These are phyloP conservation scores for Apoda limacodes DNA, from an alignment of 2,888 invertebrate genomes.

Conservation along the genomic window DNA sequence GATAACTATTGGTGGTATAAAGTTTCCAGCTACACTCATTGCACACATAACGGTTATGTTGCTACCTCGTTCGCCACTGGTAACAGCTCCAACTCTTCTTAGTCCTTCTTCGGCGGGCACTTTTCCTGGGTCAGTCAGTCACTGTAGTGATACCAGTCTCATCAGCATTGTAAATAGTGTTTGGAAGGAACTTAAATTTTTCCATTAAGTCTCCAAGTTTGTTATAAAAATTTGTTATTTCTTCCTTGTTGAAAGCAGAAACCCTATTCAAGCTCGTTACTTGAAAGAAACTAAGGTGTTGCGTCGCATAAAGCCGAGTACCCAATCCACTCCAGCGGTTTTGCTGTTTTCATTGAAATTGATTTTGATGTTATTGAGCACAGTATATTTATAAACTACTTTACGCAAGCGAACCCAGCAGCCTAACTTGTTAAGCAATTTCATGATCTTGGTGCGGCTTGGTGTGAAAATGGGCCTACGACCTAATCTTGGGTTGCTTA, in stretches of 20 bases:
- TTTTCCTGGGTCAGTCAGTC: constrained; percentile 25
- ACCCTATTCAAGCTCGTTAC: constrained; percentile 25
- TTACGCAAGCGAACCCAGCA: too few species aligned
- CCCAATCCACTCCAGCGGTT: not conserved
- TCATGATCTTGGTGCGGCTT: constrained; percentile 5
- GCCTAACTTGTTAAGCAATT: too few species aligned
- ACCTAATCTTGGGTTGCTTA: constrained; percentile 9
- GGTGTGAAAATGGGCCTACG: constrained; percentile 12
- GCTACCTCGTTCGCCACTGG: constrained; percentile 17
- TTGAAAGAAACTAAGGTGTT: constrained; percentile 18
- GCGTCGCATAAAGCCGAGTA: not conserved
- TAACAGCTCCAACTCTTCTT: constrained; percentile 29
- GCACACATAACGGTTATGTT: constrained; percentile 29
- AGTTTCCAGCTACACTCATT: constrained; percentile 30
- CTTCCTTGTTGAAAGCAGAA: constrained; percentile 24
- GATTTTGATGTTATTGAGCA: not conserved
- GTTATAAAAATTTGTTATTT: constrained; percentile 22
- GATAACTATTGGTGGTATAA: constrained; percentile 40
- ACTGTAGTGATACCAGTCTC: constrained; percentile 32
- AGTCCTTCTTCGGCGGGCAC: constrained; percentile 27
- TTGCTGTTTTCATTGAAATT: constrained; percentile 1
- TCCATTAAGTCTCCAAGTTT: constrained; percentile 21
- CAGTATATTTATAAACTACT: constrained; percentile 11
- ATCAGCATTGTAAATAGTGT: constrained; percentile 30
- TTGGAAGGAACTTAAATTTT: constrained; percentile 18